Evolutionary conservation across 2,797 vertebrate species (phyloP).

Genomic region (Heteromormyrus szaboi): DNA sequence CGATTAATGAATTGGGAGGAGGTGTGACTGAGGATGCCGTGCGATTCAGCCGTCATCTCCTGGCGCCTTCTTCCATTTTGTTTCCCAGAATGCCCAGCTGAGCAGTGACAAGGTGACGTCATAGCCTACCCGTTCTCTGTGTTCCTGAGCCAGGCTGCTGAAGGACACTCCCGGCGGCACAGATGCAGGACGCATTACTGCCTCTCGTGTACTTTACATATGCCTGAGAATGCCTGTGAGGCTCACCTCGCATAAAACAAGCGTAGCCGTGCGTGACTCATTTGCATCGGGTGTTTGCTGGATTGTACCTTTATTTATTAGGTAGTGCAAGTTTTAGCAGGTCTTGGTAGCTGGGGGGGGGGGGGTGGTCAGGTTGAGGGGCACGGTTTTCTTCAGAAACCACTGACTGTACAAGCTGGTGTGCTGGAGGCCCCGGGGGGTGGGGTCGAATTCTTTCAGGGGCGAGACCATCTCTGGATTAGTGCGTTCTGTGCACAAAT

Average conservation of each 20-base stretch:
- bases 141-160: not conserved
- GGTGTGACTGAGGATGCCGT: not conserved
- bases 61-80: not conserved
- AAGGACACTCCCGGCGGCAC: not conserved
- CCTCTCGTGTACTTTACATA: not conserved
- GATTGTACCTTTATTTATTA: slow-evolving; percentile 18
- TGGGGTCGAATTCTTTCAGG: slow-evolving; percentile 44
- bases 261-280: not conserved
- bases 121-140: not conserved
- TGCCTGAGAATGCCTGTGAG: not conserved
- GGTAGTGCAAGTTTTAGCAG: not conserved
- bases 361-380: not conserved
- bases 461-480: slow-evolving; percentile 28
- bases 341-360: not conserved
- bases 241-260: not conserved
- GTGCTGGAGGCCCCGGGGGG: slow-evolving; percentile 15
- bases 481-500: slow-evolving; percentile 46
- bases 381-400: not conserved
- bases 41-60: not conserved
- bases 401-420: slow-evolving; percentile 5
- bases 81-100: not conserved
- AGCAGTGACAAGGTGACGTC: not conserved
- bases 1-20: not conserved
- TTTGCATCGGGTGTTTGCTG: not conserved
- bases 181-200: not conserved